These are phyloP conservation scores for Lucilia sericata DNA, from an alignment of 1,140 invertebrate species.

Conservation along the genomic window DNA sequence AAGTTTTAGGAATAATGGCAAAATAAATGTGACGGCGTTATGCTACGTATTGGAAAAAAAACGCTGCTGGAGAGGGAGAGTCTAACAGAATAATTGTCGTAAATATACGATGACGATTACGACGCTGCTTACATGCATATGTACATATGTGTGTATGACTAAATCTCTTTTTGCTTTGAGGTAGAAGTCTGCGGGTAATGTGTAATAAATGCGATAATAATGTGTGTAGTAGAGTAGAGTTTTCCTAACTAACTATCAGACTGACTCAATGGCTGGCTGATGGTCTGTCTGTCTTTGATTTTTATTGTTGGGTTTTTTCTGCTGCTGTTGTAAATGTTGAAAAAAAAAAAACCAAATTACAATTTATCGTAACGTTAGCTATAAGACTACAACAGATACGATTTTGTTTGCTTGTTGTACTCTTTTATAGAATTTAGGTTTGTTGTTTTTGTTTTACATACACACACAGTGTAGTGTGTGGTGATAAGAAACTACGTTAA, in stretches of 20 bases:
- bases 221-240: neutral
- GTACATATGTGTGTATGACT: neutral
- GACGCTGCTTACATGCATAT: too few species aligned
- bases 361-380: neutral
- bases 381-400: constrained; percentile 10
- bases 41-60: neutral
- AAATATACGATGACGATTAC: too few species aligned
- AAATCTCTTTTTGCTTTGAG: neutral
- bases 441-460: neutral
- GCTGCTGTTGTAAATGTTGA: neutral
- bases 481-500: neutral
- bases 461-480: too few species aligned
- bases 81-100: too few species aligned
- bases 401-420: neutral
- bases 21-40: neutral
- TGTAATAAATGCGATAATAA: constrained; percentile 44
- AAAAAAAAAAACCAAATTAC: neutral
- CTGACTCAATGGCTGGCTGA: too few species aligned
- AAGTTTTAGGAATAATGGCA: neutral
- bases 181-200: constrained; percentile 38
- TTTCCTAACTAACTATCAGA: neutral
- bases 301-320: neutral
- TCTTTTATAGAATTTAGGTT: too few species aligned
- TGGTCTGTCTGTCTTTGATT: constrained; percentile 30
- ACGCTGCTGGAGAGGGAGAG: neutral